Evolutionary conservation across 1,140 invertebrate genomes (phyloP).

Genomic region (Drosophila sulfurigaster): DNA sequence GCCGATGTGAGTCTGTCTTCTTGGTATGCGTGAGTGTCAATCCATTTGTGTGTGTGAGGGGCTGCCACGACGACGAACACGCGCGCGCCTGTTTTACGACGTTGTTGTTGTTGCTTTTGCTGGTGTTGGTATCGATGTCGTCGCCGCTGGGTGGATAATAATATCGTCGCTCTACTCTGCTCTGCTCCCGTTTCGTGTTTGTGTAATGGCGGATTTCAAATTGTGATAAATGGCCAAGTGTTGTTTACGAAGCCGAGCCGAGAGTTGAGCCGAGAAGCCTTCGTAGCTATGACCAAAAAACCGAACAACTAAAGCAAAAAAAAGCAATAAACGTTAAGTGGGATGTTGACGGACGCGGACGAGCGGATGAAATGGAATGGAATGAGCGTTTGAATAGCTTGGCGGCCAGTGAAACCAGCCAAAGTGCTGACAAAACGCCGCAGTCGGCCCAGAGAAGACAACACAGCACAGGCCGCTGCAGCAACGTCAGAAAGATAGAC

Average conservation of each 20-base stretch:
- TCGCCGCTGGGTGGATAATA: constrained; percentile 63
- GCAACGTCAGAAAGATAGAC: constrained; percentile 8
- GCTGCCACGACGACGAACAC: constrained; percentile 67
- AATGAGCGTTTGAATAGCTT: constrained; percentile 72
- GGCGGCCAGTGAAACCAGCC: constrained; percentile 62
- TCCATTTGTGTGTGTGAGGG: constrained; percentile 42
- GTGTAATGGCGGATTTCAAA: constrained; percentile 67
- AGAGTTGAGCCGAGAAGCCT: constrained; percentile 42
- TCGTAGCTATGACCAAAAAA: constrained; percentile 30
- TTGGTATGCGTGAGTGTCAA: constrained; percentile 40
- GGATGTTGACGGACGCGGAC: constrained; percentile 82
- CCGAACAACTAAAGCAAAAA: constrained; percentile 11
- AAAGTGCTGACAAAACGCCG: constrained; percentile 49
- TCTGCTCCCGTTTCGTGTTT: constrained; percentile 63
- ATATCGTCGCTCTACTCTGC: constrained; percentile 46
- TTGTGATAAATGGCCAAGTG: constrained; percentile 54
- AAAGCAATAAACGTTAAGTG: constrained; percentile 63
- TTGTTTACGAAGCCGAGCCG: constrained; percentile 31
- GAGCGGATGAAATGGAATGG: constrained; percentile 82
- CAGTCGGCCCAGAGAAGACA: constrained; percentile 46
- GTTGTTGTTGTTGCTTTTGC: constrained; percentile 8
- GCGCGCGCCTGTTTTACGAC: constrained; percentile 60
- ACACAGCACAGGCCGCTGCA: background rate
- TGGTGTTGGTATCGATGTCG: constrained; percentile 63
- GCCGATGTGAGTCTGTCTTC: constrained; percentile 45